Percentiles rank a stretch among this genome's conserved stretches.
These are phyloP conservation scores for Coenobita brevimanus DNA, from an alignment of 1,140 invertebrate genomes.

Conservation along the genomic window DNA sequence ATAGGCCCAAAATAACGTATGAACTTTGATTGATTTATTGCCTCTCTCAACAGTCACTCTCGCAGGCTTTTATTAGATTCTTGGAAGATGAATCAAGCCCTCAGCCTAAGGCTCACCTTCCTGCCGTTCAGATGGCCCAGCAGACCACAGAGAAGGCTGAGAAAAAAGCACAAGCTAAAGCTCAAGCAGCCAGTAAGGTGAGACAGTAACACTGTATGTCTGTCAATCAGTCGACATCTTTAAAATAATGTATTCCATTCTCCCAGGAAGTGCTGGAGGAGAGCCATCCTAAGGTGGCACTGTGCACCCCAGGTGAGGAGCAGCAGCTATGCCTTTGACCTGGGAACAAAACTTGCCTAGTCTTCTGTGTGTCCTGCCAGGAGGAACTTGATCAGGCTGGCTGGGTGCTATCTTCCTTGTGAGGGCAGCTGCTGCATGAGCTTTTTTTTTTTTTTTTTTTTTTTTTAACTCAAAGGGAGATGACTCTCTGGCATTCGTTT, in stretches of 20 bases:
- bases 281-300: no score
- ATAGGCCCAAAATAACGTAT: background rate
- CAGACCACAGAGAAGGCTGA: constrained; percentile 49
- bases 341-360: background rate
- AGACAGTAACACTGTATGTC: background rate
- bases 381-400: no score
- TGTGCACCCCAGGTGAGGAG: background rate
- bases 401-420: no score
- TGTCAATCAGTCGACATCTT: background rate
- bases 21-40: background rate
- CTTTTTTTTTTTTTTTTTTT: no score
- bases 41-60: constrained; percentile 74
- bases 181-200: constrained; percentile 42
- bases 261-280: background rate
- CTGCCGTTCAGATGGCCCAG: constrained; percentile 52
- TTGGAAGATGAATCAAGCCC: constrained; percentile 84
- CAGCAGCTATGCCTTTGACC: background rate
- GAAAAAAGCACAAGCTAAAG: constrained; percentile 52
- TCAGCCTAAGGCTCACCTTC: constrained; percentile 39
- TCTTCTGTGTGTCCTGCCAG: no score
- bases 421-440: no score
- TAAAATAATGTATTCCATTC: background rate
- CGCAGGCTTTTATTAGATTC: constrained; percentile 92
- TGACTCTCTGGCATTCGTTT: no score
- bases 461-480: no score